Evolutionary conservation across 1,140 invertebrate species (phyloP), one percentile per base, ranked within the genome.

Genomic region (Camponotus vicinus): DNA sequence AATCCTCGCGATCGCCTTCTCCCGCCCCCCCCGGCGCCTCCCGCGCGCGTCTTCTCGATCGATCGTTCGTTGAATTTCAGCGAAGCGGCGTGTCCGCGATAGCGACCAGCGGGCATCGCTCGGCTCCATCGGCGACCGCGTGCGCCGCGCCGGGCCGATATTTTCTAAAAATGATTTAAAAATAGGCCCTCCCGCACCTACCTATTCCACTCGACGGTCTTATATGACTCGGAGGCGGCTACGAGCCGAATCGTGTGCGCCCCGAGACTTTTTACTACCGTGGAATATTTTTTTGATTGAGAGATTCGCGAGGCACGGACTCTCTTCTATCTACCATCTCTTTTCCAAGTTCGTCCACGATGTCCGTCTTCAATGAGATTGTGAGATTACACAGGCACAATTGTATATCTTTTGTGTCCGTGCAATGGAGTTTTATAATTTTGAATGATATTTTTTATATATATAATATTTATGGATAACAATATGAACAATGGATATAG

Each of bases 81-180:
- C 27, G 40, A 1, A 21, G 2, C 40, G 6, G 34, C 15, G 34
- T 66, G 34, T 18, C 63, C 3, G 27, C 61, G 32, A 34, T 34
- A 32, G 9, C 52, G 18, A 11, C 37, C 4, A 27, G 27, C 27
- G 27, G 27, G 27, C 27, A 27, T 27, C 27, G 27, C 27, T 32
- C 4, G 59, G 73, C 15, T 27, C 15, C 21, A 21, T 1, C n/a
- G 27, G 77, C 21, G 34, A 9, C 27, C 21, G 55, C 15, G n/a
- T 37, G 11, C 21, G 9, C 18, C 27, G 11, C 21, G 9, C 18
- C 45, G 34, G 3, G 42, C 8, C 52, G 13, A 37, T 34, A 61
- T 83, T 83, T 73, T 83, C 55, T 45, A 61, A 61, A 83, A 73
- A 59, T 82, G 64, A 64, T 71, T 73, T 83, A 83, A 83, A 83